Base-by-base conservation (phyloP, 2,113 vertebrate species). In the Gambusia affinis region DNA sequence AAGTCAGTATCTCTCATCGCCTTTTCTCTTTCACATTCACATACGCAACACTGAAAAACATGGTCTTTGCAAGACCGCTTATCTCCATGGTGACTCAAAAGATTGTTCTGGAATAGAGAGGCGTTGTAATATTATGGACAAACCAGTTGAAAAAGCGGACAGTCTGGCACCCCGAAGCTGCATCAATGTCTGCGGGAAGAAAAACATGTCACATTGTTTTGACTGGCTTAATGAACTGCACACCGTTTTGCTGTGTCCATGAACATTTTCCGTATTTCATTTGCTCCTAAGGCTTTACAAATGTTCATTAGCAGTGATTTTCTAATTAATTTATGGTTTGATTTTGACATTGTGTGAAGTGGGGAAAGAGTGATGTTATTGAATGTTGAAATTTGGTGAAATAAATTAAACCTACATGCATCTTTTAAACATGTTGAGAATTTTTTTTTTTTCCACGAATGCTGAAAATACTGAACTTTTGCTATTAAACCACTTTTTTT, bases 21-120 rank as follows among this genome's bases (percentile, higher is more conserved):
- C 31, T 11, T 54, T 37, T 72, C 42, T 44, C 57, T 68, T 57
- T 57, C 51, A 47, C 17, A 47, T 37, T 2, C 44, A 17, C 29
- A 31, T 22, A 4, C 28, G 17, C 4, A 70, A 28, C 62, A 27
- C 31, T 11, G 30, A 63, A 64, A 71, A 78, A 76, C 60, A 79
- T 68, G 54, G 28, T 61, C 73, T 77, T 29, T 75, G 66, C 71
- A 60, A 73, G 70, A 64, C 65, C 64, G 61, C 75, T 71, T 67
- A 87, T 90, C 75, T 71, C 79, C 86, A 90, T 90, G 85, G 78
- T 76, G 85, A 90, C 85, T 75, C 54, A 74, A 71, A 80, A 19
- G 68, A 75, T 61, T 54, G 78, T 70, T 86, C 54, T 81, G 54
- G 30, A 60, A 42, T 19, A 67, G 70, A 61, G 68, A 72, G 63